Base-by-base conservation (phyloP, 2,888 invertebrate species). In the Coelopa pilipes region DNA sequence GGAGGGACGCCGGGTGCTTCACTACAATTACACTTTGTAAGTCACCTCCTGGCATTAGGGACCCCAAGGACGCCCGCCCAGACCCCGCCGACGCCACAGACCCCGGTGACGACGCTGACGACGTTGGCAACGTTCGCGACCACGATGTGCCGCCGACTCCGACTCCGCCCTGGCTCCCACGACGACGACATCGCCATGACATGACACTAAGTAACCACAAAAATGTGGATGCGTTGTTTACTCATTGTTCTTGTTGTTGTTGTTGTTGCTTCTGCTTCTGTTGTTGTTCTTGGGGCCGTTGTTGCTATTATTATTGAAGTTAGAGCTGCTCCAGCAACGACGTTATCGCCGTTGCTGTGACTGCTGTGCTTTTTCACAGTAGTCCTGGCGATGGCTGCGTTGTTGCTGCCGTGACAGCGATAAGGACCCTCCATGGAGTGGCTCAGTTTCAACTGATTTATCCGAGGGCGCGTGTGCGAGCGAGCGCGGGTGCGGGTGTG, bases 201-300 rank as follows among this genome's bases (percentile, higher is more conserved):
- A 66, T 66, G 66, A 66, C 66, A 66, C 66, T 66, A 66, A 66
- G 66, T 66, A 49, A 66, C 66, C 66, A 66, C 66, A 47, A 49
- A 66, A 50, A 49, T 66, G 66, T 66, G 15, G 24, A 66, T 66
- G 24, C 21, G 60, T 70, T 70, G 70, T 70, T 60, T 60, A 49
- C 19, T 66, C 5, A 13, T 62, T 45, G 21, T 57, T 68, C 47
- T 70, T 60, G 21, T 59, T 60, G 47, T 50, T 62, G 21, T 60
- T 70, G 70, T 47, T 70, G 46, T 70, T 60, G 34, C 49, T 19
- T 60, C 7, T 12, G 11, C n/a, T n/a, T n/a, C n/a, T n/a, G n/a
- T n/a, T n/a, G 46, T 70, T 60, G 34, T 60, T 19, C 60, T 13
- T 12, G 11, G 47, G 21, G 24, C 7, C 47, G 62, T 47, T 60